Base-by-base conservation (phyloP, 2,888 invertebrate species). In the Tricholauxania praeusta region DNA sequence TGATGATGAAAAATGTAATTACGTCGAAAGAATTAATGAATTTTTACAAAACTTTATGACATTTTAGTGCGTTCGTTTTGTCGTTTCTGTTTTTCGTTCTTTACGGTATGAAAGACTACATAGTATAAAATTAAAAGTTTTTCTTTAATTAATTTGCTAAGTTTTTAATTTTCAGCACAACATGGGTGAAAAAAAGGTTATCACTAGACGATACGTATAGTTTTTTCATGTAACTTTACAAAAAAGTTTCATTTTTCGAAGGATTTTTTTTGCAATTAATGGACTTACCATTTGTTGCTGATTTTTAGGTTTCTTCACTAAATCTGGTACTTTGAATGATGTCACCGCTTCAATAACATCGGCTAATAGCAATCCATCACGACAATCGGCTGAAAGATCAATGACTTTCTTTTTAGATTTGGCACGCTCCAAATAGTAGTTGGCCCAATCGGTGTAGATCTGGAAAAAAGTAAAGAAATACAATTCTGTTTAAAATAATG, bases 401-500 rank as follows among this genome's bases (percentile, higher is more conserved):
- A 90, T 90, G 77, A 97, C 96, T 82, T 94, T 92, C 74, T 94
- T 91, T 81, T 96, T 94, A 79, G 94, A 95, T 78, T 94, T 91
- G 73, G 95, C 94, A 83, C 97, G 94, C 87, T 98, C 97, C 89
- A 98, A 88, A 88, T 98, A 98, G 86, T 98, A 97, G 88, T 98
- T 98, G 65, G 97, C 98, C 98, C 98, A 98, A 89, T 98, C 97
- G 72, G 97, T 97, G 89, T 98, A 98, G 84, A 98, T 97, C 97
- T 98, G 90, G 6, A 90, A 89, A 78, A 80, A 28, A 67, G 22
- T 53, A 62, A 65, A 75, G 39, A 57, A 55, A 4, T 28, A 53
- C 1, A 53, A 6, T 47, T 15, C 19, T 28, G 55, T 17, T 3
- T 10, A 22, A 15, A 15, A 48, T 49, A 19, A 48, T 67, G 19